Evolutionary conservation across 2,113 vertebrate species (phyloP), one percentile per base, ranked within the genome.

Genomic region (Pyxicephalus adspersus): DNA sequence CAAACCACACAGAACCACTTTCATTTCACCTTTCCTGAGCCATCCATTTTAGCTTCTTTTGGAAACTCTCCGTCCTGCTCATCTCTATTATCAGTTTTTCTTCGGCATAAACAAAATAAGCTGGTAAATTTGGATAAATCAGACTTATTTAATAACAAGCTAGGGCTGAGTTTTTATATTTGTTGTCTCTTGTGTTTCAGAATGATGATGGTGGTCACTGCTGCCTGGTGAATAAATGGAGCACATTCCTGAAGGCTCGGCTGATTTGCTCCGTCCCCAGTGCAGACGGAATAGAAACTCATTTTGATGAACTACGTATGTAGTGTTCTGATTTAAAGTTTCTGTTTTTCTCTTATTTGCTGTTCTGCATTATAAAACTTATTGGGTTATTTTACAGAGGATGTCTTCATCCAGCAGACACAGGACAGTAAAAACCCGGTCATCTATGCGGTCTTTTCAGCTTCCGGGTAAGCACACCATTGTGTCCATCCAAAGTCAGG

Each of bases 161-260:
- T 38, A 7, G 34, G 5, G 9, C 9, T 38, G 5, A 38, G 9
- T 38, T 5, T 38, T 38, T 67, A 3, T 0, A 9, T 38, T 7
- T 38, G 34, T 5, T 63, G 25, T 63, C 20, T 1, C 65, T 57
- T 57, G 0, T 61, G 0, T 61, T 77, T 16, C 74, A 99, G 98
- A 99, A 99, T 0, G 98, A 99, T 0, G 97, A 98, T 0, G 97
- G 97, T 0, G 97, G 97, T 66, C 98, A 99, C 89, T 99, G 98
- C 90, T 98, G 97, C 85, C 91, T 99, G 70, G 98, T 99, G 67
- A 99, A 98, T 87, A 99, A 99, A 86, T 99, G 98, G 98, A 99
- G 98, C 91, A 98, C 97, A 0, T 99, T 99, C 86, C 91, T 99
- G 85, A 99, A 99, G 86, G 96, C 98, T 0, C 93, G 98, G 2